phyloP scores from a whole-genome alignment of 2,797 vertebrate species.

The Pteropus rufus region DNA sequence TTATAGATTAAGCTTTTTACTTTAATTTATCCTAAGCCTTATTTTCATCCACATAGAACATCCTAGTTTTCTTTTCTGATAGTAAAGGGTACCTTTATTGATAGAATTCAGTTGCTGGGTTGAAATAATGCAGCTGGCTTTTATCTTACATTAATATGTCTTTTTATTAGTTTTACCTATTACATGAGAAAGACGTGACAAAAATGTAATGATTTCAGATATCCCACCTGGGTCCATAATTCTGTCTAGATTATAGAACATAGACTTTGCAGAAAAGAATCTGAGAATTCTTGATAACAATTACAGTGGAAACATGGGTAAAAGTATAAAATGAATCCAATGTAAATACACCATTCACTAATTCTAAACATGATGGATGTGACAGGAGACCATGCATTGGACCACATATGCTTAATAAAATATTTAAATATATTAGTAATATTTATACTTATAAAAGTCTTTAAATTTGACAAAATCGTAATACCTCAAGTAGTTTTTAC shows the following conservation, averaged over 20 bases:
- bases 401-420: not conserved
- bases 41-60: constrained; percentile 64
- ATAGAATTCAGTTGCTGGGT: constrained; percentile 75
- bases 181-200: constrained; percentile 47
- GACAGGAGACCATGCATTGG: not conserved
- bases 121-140: constrained; percentile 71
- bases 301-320: not conserved
- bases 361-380: not conserved
- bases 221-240: constrained; percentile 37
- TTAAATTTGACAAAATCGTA: not conserved
- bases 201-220: constrained; percentile 67
- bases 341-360: not conserved
- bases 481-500: not conserved
- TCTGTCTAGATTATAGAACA: not conserved
- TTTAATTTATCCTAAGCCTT: constrained; percentile 68
- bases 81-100: constrained; percentile 75
- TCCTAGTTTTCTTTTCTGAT: constrained; percentile 65
- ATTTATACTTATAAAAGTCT: not conserved
- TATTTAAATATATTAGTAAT: not conserved
- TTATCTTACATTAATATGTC: constrained; percentile 68
- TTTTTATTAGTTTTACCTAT: constrained; percentile 76
- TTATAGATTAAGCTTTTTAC: constrained; percentile 68
- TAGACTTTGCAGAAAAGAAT: constrained; percentile 17
- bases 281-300: not conserved
- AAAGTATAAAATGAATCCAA: not conserved